phyloP scores from a whole-genome alignment of 1,140 invertebrate species.

The Solen grandis region DNA sequence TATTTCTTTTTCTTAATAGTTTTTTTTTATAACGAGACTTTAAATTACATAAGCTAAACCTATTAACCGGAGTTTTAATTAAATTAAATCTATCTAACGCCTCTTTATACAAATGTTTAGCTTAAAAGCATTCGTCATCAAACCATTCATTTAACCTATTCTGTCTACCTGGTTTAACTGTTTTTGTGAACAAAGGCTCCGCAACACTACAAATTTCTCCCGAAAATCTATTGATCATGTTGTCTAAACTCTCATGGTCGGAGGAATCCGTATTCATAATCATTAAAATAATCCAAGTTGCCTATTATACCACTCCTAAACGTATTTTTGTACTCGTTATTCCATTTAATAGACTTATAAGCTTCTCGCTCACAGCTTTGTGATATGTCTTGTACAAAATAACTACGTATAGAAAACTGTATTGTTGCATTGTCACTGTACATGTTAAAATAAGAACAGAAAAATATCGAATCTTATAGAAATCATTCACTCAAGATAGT shows the following conservation, averaged over 20 bases:
- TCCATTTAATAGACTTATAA: conserved; percentile 4
- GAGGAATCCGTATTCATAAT: not conserved
- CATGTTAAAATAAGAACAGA: not conserved
- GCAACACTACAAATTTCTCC: no score
- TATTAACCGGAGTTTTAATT: not conserved
- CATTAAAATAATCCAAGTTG: not conserved
- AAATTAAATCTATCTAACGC: not conserved
- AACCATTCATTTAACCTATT: not conserved
- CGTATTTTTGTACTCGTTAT: not conserved
- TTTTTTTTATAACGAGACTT: no score
- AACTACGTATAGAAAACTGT: not conserved
- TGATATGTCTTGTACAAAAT: not conserved
- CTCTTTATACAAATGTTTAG: not conserved
- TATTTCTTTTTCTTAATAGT: no score
- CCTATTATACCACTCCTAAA: not conserved
- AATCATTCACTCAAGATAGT: no score
- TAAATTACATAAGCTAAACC: no score
- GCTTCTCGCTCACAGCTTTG: no score
- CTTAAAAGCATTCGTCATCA: no score
- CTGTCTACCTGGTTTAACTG: not conserved
- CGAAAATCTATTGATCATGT: not conserved
- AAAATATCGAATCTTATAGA: no score
- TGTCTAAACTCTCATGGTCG: no score
- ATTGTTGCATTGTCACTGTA: not conserved
- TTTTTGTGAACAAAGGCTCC: no score